These are phyloP conservation scores for Oxystoma pomonae DNA, from an alignment of 2,888 invertebrate genomes.

Conservation along the genomic window DNA sequence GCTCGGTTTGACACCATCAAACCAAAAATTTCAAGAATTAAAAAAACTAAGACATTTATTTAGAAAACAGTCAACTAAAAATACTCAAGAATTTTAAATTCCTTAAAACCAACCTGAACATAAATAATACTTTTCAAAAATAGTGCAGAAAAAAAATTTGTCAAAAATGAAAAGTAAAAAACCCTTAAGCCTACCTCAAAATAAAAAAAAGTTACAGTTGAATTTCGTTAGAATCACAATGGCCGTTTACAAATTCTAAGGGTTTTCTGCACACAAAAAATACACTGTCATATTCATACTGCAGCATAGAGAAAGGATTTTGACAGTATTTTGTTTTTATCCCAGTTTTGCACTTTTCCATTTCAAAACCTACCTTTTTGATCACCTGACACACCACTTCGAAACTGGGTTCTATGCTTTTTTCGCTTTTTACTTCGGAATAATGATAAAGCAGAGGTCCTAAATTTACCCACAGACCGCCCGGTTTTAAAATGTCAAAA, in stretches of 20 bases:
- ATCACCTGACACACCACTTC: conserved; percentile 67
- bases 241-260: conserved; percentile 4
- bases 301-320: conserved; percentile 88
- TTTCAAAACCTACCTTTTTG: conserved; percentile 74
- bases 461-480: conserved; percentile 84
- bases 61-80: not conserved
- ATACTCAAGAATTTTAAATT: not conserved
- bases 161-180: not conserved
- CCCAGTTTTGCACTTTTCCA: conserved; percentile 74
- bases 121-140: not conserved
- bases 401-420: conserved; percentile 91
- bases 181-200: not conserved
- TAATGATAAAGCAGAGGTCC: conserved; percentile 91
- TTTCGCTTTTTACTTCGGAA: conserved; percentile 81
- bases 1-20: not conserved
- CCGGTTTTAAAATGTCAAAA: conserved; percentile 83
- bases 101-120: not conserved
- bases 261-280: conserved; percentile 90
- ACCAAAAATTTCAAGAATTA: not conserved
- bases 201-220: conserved; percentile 5
- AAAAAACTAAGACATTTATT: not conserved
- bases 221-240: conserved; percentile 3
- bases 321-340: conserved; percentile 88
- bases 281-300: conserved; percentile 86
- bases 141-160: not conserved